Evolutionary conservation across 2,113 vertebrate genomes (phyloP), one percentile per base, ranked within the genome.

Genomic region (Pituophis catenifer): DNA sequence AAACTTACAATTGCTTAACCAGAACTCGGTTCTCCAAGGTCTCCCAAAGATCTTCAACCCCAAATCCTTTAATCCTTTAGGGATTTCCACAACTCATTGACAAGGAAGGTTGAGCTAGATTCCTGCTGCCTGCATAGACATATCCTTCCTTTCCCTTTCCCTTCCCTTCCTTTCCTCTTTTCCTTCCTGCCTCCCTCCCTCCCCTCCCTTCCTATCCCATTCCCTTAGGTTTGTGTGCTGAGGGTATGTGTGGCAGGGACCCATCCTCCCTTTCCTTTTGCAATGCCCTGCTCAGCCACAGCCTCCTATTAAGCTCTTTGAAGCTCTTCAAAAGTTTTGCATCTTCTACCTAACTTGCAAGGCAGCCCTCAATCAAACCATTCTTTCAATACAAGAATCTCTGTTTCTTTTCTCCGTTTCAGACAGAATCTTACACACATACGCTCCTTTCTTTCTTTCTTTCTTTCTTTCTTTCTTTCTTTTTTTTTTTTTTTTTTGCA

Each of bases 401-500:
- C 6, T 0, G 33, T 33, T 81, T 38, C 33, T 38, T 81, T 81
- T 81, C 33, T 81, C 17, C 1, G 17, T 48, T 58, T n/a, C 23
- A 29, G 23, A 26, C 13, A 58, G 8, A 44, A 3, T 8, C 13
- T 57, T 81, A 75, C 33, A 24, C 52, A 1, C 53, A 1, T 1
- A 21, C 58, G 1, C 23, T n/a, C n/a, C n/a, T n/a, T n/a, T n/a
- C n/a, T n/a, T n/a, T n/a, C n/a, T n/a, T n/a, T n/a, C n/a, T n/a
- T n/a, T n/a, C n/a, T n/a, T n/a, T n/a, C n/a, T n/a, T n/a, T n/a
- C n/a, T n/a, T n/a, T n/a, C n/a, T n/a, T n/a, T n/a, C n/a, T n/a
- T n/a, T 70, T 94, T 29, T 96, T 3, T 93, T 19, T 6, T 13
- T n/a, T 70, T 94, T 29, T 96, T 0, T 89, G 23, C 97, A 99